These are phyloP conservation scores for Abramis brama DNA, from an alignment of 2,113 vertebrate genomes.

Conservation along the genomic window DNA sequence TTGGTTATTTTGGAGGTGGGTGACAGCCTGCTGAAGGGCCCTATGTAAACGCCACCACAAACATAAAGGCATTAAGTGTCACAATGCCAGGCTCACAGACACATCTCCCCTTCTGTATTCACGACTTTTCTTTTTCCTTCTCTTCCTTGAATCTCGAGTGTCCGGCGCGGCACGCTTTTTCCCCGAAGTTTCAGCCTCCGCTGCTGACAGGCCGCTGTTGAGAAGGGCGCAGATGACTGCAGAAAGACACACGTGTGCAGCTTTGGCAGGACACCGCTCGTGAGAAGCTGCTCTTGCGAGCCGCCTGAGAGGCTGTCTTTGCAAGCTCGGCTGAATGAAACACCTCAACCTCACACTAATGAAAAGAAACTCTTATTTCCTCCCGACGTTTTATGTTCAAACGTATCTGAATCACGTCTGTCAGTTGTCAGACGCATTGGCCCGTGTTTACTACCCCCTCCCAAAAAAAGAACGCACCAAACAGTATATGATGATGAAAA, in stretches of 20 bases:
- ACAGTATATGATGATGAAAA: slow-evolving; percentile 29
- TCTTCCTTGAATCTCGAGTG: slow-evolving; percentile 27
- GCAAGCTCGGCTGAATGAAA: slow-evolving; percentile 34
- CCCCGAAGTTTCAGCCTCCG: slow-evolving; percentile 17
- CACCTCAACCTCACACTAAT: slow-evolving; percentile 32
- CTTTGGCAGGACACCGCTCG: slow-evolving; percentile 83
- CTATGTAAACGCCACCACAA: slow-evolving; percentile 51
- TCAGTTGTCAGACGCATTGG: not conserved
- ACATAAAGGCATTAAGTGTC: slow-evolving; percentile 58
- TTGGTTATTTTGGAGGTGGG: slow-evolving; percentile 43
- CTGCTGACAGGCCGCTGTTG: slow-evolving; percentile 67
- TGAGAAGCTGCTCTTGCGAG: slow-evolving; percentile 51
- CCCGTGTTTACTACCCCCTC: slow-evolving; percentile 15
- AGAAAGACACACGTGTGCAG: slow-evolving; percentile 83
- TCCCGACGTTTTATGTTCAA: slow-evolving; percentile 15
- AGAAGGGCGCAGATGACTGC: slow-evolving; percentile 93
- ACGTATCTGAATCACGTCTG: not conserved
- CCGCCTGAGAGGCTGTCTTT: slow-evolving; percentile 21
- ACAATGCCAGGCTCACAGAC: slow-evolving; percentile 47
- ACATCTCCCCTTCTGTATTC: slow-evolving; percentile 46
- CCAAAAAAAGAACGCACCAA: not conserved
- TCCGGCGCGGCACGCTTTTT: slow-evolving; percentile 37
- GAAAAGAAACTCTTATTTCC: slow-evolving; percentile 34
- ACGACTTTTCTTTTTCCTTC: slow-evolving; percentile 39
- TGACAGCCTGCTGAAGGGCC: slow-evolving; percentile 59